These are phyloP conservation scores for Palythoa caribaeorum DNA, from an alignment of 92 coral and sea anemone genomes.

Conservation along the genomic window DNA sequence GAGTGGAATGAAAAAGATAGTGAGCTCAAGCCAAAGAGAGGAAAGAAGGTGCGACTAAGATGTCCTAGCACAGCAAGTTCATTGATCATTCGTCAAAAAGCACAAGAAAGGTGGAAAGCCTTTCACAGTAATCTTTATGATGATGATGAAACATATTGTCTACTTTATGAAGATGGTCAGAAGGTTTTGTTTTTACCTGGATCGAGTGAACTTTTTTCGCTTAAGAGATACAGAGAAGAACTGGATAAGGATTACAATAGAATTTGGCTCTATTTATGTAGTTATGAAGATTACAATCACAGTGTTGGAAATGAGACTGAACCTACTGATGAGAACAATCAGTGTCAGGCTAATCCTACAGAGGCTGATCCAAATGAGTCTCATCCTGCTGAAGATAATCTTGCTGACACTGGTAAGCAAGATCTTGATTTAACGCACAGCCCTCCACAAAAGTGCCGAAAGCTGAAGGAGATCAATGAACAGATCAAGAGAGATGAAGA, in stretches of 20 bases:
- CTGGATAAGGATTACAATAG: slow-evolving; percentile 56
- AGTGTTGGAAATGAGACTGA: neutral
- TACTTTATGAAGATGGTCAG: slow-evolving; percentile 64
- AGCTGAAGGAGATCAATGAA: slow-evolving; percentile 39
- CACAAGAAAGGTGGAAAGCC: slow-evolving; percentile 66
- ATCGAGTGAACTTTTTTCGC: slow-evolving; percentile 6
- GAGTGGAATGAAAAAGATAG: slow-evolving; percentile 54
- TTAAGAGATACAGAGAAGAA: slow-evolving; percentile 34
- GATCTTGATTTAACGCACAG: slow-evolving; percentile 6
- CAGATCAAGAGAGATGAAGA: slow-evolving; percentile 46
- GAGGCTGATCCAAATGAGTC: neutral
- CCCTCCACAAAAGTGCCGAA: slow-evolving; percentile 26
- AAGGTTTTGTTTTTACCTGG: slow-evolving; percentile 52
- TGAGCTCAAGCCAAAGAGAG: slow-evolving; percentile 57
- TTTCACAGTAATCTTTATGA: slow-evolving; percentile 58
- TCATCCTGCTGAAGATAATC: neutral
- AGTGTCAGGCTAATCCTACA: neutral
- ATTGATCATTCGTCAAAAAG: slow-evolving; percentile 41
- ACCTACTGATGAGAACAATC: neutral
- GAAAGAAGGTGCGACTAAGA: slow-evolving; percentile 58
- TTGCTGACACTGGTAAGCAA: slow-evolving; percentile 11
- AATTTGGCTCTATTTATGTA: slow-evolving; percentile 44
- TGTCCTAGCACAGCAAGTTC: slow-evolving; percentile 20
- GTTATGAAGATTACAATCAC: neutral
- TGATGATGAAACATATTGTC: slow-evolving; percentile 39